Base-by-base conservation (phyloP, 2,888 invertebrate genomes). In the Geophilus truncorum region DNA sequence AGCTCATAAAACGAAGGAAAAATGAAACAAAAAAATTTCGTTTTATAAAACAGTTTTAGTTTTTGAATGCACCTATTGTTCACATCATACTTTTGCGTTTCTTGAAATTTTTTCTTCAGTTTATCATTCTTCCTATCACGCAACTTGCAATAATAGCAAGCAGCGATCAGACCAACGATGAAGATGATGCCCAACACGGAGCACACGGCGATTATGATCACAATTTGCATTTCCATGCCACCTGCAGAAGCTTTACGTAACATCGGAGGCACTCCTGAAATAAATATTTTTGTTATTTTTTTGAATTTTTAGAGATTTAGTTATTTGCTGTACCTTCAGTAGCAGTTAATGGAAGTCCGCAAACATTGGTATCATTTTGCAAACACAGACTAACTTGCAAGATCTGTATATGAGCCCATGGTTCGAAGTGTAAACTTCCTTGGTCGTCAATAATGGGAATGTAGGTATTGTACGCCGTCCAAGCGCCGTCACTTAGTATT, bases 91-190 rank as follows among this genome's bases (percentile, higher is more conserved):
- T 34, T 78, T 78, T 18, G n/a, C 32, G 85, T 83, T 78, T 95
- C 94, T 89, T 95, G 95, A 87, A 95, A 95, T 87, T 95, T 95
- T 88, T 96, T 96, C 83, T 94, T 92, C 87, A 95, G 94, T 87
- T 94, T 94, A 84, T 91, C 91, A 85, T 93, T 93, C 85, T 92
- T 92, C 82, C 93, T 93, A 87, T 95, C 94, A 82, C 93, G 92
- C 82, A 84, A 85, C 82, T 85, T 85, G 86, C 95, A 95, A 89
- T 94, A 94, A 86, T 95, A 91, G 84, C 83, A 78, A 15, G 82
- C 28, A 36, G 82, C 75, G 6, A 94, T 89, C 81, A 95, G 88
- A 6, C 95, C 88, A 15, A 92, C 92, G 57, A 92, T 90, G 86
- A 93, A 93, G 0, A 94, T 88, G 4, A 93, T 89, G 84, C 94